These are phyloP conservation scores for Bombylius major DNA, from an alignment of 2,888 invertebrate genomes.

Conservation along the genomic window DNA sequence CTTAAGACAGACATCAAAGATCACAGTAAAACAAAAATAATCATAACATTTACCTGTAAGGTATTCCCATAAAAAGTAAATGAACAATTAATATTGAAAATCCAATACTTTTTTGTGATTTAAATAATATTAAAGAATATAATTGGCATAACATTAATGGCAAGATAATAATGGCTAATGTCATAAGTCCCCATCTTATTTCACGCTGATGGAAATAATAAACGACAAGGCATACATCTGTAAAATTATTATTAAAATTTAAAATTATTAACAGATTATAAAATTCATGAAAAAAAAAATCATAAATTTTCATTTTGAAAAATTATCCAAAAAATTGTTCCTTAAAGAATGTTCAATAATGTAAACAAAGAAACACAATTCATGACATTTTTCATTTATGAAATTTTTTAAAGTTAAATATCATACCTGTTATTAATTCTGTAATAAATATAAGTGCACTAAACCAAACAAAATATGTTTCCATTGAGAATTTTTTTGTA, in stretches of 20 bases:
- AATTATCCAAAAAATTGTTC: too few species aligned
- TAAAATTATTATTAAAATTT: background rate
- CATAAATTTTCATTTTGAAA: too few species aligned
- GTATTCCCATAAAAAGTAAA: slow-evolving; percentile 12
- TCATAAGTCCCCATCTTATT: slow-evolving; percentile 14
- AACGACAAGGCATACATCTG: slow-evolving; percentile 14
- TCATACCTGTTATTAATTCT: slow-evolving; percentile 14
- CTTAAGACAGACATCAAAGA: background rate
- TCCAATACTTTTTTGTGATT: slow-evolving; percentile 10
- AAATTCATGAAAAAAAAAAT: background rate
- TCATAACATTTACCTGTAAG: slow-evolving; percentile 7
- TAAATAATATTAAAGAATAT: slow-evolving; percentile 14
- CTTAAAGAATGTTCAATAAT: background rate
- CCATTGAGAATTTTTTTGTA: slow-evolving; percentile 12
- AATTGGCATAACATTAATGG: slow-evolving; percentile 15
- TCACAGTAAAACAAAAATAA: background rate
- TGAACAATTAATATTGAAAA: slow-evolving; percentile 11
- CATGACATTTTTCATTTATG: background rate
- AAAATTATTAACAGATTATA: slow-evolving; percentile 1
- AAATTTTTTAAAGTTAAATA: background rate
- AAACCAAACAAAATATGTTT: slow-evolving; percentile 17
- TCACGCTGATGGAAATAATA: slow-evolving; percentile 15
- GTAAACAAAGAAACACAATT: slow-evolving; percentile 8
- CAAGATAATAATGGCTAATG: slow-evolving; percentile 14
- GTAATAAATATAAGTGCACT: slow-evolving; percentile 16